Conservation (phyloP, 2,888 invertebrate species). For the Eumacrocentrus americanus region DNA sequence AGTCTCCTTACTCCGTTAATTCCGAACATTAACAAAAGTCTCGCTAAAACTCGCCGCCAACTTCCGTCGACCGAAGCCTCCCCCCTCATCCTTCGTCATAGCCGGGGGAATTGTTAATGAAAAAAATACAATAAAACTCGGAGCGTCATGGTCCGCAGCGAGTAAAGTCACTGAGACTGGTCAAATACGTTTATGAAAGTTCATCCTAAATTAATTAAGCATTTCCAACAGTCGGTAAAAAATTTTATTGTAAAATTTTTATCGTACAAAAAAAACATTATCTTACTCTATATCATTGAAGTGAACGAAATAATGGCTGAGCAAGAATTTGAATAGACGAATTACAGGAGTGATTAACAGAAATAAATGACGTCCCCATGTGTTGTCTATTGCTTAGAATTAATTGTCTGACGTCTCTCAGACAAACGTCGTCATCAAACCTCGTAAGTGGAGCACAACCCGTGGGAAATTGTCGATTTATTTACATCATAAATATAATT, state of each 20-base stretch:
- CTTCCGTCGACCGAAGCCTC: constrained; percentile 40
- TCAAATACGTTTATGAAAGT: not conserved
- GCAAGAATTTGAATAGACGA: too few relatives aligned
- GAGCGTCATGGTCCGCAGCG: not conserved
- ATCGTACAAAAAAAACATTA: too few relatives aligned
- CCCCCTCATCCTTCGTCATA: constrained; percentile 45
- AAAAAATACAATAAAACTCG: constrained; percentile 60
- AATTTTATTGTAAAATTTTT: too few relatives aligned
- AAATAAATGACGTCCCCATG: not conserved
- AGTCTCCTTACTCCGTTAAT: constrained; percentile 62
- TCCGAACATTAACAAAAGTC: constrained; percentile 62
- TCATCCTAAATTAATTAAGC: not conserved
- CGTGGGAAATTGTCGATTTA: not conserved
- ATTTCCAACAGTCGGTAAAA: too few relatives aligned
- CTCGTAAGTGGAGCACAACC: not conserved
- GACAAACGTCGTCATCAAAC: not conserved
- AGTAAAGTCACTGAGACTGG: not conserved
- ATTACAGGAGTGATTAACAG: too few relatives aligned
- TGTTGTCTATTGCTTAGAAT: not conserved
- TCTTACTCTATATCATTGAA: too few relatives aligned
- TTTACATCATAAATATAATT: not conserved
- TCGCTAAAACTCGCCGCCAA: constrained; percentile 59
- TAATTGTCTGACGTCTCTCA: not conserved
- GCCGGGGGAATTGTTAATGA: constrained; percentile 59
- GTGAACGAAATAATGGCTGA: too few relatives aligned